These are phyloP conservation scores for Circaetus cinerascens DNA, from an alignment of 2,113 vertebrate genomes.

Conservation along the genomic window DNA sequence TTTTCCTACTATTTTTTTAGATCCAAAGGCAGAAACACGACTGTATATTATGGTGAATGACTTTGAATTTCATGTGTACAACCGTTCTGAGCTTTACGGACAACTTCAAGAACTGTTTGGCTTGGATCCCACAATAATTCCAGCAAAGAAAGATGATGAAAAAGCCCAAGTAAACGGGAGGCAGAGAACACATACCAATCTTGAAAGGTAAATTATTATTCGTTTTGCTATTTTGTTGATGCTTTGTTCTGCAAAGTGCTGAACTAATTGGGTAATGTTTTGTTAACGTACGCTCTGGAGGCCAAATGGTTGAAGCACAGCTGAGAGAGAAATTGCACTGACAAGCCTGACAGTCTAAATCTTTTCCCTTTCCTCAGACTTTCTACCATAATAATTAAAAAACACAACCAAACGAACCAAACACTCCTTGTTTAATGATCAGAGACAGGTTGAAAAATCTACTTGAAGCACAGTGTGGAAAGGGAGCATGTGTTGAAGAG, in stretches of 20 bases:
- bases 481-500: background rate
- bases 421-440: background rate
- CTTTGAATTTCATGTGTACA: conserved; percentile 98
- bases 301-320: background rate
- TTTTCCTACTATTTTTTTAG: conserved; percentile 66
- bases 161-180: conserved; percentile 77
- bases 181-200: conserved; percentile 73
- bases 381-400: background rate
- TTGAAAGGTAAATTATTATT: conserved; percentile 82
- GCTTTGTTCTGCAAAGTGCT: conserved; percentile 19
- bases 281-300: background rate
- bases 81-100: conserved; percentile 92
- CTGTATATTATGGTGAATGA: conserved; percentile 95
- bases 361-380: background rate
- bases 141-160: conserved; percentile 85
- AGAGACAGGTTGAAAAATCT: conserved; percentile 20
- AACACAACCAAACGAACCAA: background rate
- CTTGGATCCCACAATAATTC: conserved; percentile 90
- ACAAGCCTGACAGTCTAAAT: conserved; percentile 6
- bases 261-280: conserved; percentile 28
- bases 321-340: conserved; percentile 14
- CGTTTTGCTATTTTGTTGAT: background rate
- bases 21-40: conserved; percentile 96
- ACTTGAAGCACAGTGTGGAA: background rate
- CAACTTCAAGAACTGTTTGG: conserved; percentile 93